phyloP scores from a whole-genome alignment of 1,140 invertebrate genomes.

The Bactericera cockerelli region DNA sequence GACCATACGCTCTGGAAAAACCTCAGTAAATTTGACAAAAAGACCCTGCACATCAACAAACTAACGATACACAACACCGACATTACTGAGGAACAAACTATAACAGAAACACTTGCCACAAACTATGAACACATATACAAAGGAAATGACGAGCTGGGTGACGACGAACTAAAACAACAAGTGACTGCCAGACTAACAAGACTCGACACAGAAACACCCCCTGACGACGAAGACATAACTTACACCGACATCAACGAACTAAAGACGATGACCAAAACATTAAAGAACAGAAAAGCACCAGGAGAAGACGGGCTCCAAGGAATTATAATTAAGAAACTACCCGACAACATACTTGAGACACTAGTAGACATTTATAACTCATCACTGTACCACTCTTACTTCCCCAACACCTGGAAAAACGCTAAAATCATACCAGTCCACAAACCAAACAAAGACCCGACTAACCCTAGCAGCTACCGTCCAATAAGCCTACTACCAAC shows the following conservation, averaged over 20 bases:
- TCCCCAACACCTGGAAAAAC: slow-evolving; percentile 25
- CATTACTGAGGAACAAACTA: too few relatives aligned
- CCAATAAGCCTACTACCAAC: slow-evolving; percentile 27
- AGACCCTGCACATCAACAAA: too few relatives aligned
- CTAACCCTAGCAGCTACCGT: slow-evolving; percentile 25
- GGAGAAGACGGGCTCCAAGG: slow-evolving; percentile 23
- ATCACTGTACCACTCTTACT: slow-evolving; percentile 22
- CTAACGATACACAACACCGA: too few relatives aligned
- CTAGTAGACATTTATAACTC: slow-evolving; percentile 25
- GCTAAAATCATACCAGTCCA: slow-evolving; percentile 27
- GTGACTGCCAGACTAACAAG: background rate
- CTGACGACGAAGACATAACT: background rate
- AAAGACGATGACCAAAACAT: background rate
- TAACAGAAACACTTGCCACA: background rate
- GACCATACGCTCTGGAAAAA: too few relatives aligned
- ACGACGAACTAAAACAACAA: background rate
- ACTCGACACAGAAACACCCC: too few relatives aligned
- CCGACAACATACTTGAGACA: slow-evolving; percentile 19
- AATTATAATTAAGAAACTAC: slow-evolving; percentile 21
- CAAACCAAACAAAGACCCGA: slow-evolving; percentile 27
- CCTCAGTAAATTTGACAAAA: too few relatives aligned
- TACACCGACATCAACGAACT: slow-evolving; percentile 5
- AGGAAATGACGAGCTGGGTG: background rate
- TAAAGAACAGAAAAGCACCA: slow-evolving; percentile 23
- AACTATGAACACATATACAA: background rate